These are phyloP conservation scores for Brachionus koreanus DNA, from an alignment of 1,140 invertebrate genomes.

Conservation along the genomic window DNA sequence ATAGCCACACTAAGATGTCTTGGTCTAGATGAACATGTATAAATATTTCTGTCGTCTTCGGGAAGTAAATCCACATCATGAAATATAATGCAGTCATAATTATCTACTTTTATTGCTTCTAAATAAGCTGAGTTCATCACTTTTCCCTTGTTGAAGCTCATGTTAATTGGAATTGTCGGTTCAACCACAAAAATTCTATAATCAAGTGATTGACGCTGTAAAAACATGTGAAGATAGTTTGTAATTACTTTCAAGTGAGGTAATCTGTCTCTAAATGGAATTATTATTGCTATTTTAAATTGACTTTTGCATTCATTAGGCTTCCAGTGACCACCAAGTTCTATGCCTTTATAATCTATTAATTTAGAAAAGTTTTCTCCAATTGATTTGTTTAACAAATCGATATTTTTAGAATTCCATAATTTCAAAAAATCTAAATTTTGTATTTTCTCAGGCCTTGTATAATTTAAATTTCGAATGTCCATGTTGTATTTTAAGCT, in stretches of 20 bases:
- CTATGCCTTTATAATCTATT: neutral
- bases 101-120: constrained; percentile 24
- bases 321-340: constrained; percentile 47
- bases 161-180: constrained; percentile 44
- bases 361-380: neutral
- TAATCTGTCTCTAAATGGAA: constrained; percentile 55
- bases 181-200: constrained; percentile 56
- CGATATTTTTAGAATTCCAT: neutral
- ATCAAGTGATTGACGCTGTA: constrained; percentile 51
- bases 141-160: constrained; percentile 24
- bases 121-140: constrained; percentile 40
- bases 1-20: constrained; percentile 45
- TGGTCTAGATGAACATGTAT: constrained; percentile 44
- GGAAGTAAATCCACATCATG: constrained; percentile 47
- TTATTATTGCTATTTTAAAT: constrained; percentile 52
- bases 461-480: neutral
- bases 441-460: neutral
- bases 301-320: constrained; percentile 49
- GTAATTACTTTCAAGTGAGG: constrained; percentile 55
- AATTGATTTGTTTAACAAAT: neutral
- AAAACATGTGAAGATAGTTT: constrained; percentile 52
- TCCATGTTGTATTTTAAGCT: neutral
- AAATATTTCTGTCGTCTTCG: constrained; percentile 46
- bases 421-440: neutral
- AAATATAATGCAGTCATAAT: constrained; percentile 47